Evolutionary conservation across 2,888 invertebrate genomes (phyloP), one percentile per base, ranked within the genome.

Genomic region (Leucophora obtusa): DNA sequence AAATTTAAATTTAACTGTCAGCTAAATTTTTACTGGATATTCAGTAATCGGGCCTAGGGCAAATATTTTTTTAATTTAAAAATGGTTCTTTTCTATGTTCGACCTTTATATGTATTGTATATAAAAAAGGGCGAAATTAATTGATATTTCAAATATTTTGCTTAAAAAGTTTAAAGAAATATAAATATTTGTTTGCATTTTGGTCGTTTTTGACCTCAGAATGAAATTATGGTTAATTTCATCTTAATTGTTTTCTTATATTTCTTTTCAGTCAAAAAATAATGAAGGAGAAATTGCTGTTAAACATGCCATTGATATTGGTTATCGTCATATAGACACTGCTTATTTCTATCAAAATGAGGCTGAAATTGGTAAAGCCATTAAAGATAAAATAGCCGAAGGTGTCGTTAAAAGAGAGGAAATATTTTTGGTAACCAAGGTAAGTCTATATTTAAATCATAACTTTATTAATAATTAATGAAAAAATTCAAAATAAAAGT

Each of bases 261-360:
- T 50, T 47, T 56, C 58, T 28, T 89, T 91, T 33, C 84, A 95
- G 95, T 93, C 94, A 0, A 92, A 93, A 84, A 92, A 93, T 35
- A 93, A 93, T 35, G 93, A 94, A 86, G 93, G 93, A 0, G 91
- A 91, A 5, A 91, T 92, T 85, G 94, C 94, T 0, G 93, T 94
- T 0, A 93, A 93, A 85, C 92, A 93, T 86, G 95, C 95, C 1
- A 93, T 96, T 68, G 93, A 94, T 83, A 89, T 92, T 69, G 95
- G 95, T 6, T 96, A 95, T 86, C 92, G 95, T 9, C 94, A 94
- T 86, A 92, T 96, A 80, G 96, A 90, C 38, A 89, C 89, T 85
- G 93, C 94, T 47, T 92, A 91, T 83, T 91, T 93, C 35, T 96
- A 96, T 87, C 92, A 92, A 79, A 94, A 94, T 83, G 94, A 94